These are phyloP conservation scores for Aptenodytes forsteri DNA, from an alignment of 2,113 vertebrate species.

Conservation along the genomic window DNA sequence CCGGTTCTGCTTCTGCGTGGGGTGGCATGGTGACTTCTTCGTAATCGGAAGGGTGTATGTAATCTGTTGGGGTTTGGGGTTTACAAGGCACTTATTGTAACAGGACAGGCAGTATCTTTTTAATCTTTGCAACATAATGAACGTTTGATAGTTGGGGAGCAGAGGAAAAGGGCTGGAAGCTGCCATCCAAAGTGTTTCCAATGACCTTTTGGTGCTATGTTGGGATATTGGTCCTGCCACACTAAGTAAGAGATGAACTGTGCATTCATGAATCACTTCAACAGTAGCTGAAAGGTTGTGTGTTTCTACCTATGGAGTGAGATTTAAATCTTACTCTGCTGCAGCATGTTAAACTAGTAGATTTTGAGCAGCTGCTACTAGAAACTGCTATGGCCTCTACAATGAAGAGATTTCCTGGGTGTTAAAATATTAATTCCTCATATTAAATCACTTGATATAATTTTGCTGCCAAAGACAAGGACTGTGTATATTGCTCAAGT, in stretches of 20 bases:
- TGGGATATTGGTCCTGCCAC: not conserved
- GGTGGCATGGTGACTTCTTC: not conserved
- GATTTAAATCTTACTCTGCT: not conserved
- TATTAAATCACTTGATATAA: not conserved
- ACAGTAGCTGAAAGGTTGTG: not conserved
- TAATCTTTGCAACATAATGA: not conserved
- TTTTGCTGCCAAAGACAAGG: not conserved
- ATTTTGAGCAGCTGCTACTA: not conserved
- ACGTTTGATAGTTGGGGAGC: not conserved
- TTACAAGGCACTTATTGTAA: not conserved
- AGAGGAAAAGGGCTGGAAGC: not conserved
- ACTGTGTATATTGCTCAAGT: not conserved
- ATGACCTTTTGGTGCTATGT: not conserved
- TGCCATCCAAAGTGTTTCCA: not conserved
- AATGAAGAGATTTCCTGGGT: not conserved
- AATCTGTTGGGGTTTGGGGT: not conserved
- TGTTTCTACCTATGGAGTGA: not conserved
- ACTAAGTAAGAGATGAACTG: not conserved
- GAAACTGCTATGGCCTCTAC: not conserved
- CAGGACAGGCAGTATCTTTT: not conserved
- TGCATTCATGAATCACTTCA: not conserved
- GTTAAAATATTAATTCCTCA: not conserved
- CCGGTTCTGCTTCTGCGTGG: fast-evolving
- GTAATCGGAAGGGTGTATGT: fast-evolving
- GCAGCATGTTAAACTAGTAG: not conserved